These are phyloP conservation scores for Macroramphosus scolopax DNA, from an alignment of 2,797 vertebrate species.

Conservation along the genomic window DNA sequence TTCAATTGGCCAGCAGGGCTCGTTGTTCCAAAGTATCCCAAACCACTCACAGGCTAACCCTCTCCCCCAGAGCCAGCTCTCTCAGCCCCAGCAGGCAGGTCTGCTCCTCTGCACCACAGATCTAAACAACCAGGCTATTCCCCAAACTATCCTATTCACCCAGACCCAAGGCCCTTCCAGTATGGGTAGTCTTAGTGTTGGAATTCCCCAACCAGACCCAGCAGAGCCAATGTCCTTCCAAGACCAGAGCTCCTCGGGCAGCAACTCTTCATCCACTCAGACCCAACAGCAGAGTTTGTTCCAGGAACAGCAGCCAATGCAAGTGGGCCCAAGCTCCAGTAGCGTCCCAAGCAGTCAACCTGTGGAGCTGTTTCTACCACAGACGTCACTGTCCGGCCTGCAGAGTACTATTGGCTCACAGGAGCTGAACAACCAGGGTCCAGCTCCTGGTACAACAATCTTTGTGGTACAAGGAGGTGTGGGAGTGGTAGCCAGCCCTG, in stretches of 20 bases:
- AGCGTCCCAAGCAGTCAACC: slow-evolving; percentile 84
- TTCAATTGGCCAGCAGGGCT: slow-evolving; percentile 67
- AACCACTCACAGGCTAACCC: slow-evolving; percentile 62
- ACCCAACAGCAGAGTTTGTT: slow-evolving; percentile 83
- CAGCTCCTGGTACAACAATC: slow-evolving; percentile 77
- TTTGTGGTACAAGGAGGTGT: slow-evolving; percentile 88
- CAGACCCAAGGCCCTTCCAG: slow-evolving; percentile 72
- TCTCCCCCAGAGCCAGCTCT: slow-evolving; percentile 70
- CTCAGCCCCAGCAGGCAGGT: slow-evolving; percentile 78
- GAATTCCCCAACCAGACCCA: slow-evolving; percentile 84
- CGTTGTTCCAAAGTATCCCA: slow-evolving; percentile 76
- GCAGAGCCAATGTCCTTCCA: slow-evolving; percentile 93
- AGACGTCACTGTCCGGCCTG: slow-evolving; percentile 88
- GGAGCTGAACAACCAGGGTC: slow-evolving; percentile 84
- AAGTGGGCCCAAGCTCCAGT: slow-evolving; percentile 86
- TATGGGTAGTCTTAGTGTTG: slow-evolving; percentile 75
- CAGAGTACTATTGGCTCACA: slow-evolving; percentile 87
- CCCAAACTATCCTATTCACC: slow-evolving; percentile 83
- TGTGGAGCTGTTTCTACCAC: slow-evolving; percentile 91
- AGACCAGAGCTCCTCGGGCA: slow-evolving; percentile 82
- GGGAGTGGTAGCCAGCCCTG: slow-evolving; percentile 75
- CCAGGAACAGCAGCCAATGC: slow-evolving; percentile 94
- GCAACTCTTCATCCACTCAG: slow-evolving; percentile 60
- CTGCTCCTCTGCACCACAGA: slow-evolving; percentile 87
- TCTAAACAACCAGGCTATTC: slow-evolving; percentile 80